A percentile compares a stretch with the other conserved stretches of the same genome.
phyloP scores from a whole-genome alignment of 2,888 invertebrate species.

The Cylindroiulus punctatus region DNA sequence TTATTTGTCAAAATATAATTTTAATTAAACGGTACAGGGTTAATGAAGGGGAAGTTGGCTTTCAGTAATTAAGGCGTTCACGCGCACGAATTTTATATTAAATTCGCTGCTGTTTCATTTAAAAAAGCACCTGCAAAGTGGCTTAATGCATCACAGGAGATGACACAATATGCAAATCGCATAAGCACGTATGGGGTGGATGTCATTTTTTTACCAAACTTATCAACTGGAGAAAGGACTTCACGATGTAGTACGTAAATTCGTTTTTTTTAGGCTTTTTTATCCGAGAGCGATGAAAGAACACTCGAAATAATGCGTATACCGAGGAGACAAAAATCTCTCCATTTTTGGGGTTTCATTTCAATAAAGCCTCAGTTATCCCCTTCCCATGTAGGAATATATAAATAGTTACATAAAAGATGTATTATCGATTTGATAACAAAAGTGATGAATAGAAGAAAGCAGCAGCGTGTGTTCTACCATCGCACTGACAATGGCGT shows the following conservation, averaged over 20 bases:
- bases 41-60: conserved; percentile 21
- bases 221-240: not conserved
- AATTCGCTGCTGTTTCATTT: not conserved
- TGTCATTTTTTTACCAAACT: not conserved
- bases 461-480: conserved; percentile 15
- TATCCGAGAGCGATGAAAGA: not conserved
- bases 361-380: conserved; percentile 40
- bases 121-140: not conserved
- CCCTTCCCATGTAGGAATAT: conserved; percentile 27
- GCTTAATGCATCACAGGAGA: not conserved
- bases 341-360: conserved; percentile 24
- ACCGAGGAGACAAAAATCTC: not conserved
- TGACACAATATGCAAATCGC: not conserved
- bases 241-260: not conserved
- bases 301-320: conserved; percentile 9
- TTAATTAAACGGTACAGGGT: conserved; percentile 26
- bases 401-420: conserved; percentile 24
- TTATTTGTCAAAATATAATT: conserved; percentile 34
- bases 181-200: not conserved
- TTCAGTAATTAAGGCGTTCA: conserved; percentile 21
- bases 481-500: conserved; percentile 11
- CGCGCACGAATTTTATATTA: not conserved
- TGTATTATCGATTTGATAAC: conserved; percentile 30
- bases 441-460: conserved; percentile 45
- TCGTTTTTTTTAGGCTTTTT: conserved; percentile 11